Base-by-base conservation (phyloP, 2,797 vertebrate genomes). In the Euthynnus affinis region DNA sequence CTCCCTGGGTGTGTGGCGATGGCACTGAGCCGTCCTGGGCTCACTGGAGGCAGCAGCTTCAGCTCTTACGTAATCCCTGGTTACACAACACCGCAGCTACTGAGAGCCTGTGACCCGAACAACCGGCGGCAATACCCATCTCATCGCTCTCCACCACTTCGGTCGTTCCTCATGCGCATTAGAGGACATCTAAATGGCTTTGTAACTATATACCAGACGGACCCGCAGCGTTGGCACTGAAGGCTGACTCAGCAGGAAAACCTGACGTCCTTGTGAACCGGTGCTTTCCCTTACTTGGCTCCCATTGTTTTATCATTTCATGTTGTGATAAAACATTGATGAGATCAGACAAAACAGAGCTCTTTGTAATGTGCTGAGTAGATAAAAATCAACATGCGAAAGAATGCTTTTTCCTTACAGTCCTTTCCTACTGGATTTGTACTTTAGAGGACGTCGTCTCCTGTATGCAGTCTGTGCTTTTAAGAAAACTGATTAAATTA, bases 71-170 rank as follows among this genome's bases (percentile, higher is more conserved):
- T 93, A 93, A 94, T 85, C 78, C 44, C 61, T 27, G 62, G 69
- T 94, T 94, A 94, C 83, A 87, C 87, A 94, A 95, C 88, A 79
- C 76, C 8, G 4, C 44, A 70, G 70, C 79, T 27, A 53, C 67
- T n/a, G 64, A 14, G 18, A 60, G 84, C 70, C 49, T 57, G 66
- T 63, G 85, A 88, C 84, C 71, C 79, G 72, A 74, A 68, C 77
- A 65, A 74, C 59, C 82, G 61, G 78, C 23, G 46, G 78, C 80
- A 74, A 84, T 71, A 76, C 75, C 67, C 51, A 8, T 66, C 55
- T 52, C 79, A 52, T 85, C 79, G 42, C 55, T 70, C 55, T 73
- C 55, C 44, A 34, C 59, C 70, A 15, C 61, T 6, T 78, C 46
- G 12, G 20, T 12, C 66, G 53, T 58, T 29, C 55, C 71, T 51